Evolutionary conservation across 2,113 vertebrate species (phyloP), one percentile per base, ranked within the genome.

Genomic region (Mormyrus lacerda): DNA sequence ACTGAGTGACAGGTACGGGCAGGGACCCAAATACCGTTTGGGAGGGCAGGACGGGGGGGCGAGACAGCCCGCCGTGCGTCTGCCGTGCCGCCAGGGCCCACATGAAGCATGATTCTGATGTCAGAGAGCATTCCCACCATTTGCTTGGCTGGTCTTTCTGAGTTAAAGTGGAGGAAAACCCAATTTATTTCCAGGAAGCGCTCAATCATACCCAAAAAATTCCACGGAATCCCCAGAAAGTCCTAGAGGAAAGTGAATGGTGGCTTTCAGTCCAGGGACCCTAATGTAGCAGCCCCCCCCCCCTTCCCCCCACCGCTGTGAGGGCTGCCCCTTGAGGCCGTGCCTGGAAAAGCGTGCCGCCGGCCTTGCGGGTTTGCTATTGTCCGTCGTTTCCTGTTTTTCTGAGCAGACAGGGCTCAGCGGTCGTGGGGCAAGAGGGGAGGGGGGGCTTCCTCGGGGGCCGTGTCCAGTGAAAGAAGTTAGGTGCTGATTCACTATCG

Each of bases 61-160:
- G 88, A 91, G 94, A 95, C 94, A 93, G 92, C 48, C 86, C 76
- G 0, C 42, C 92, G 93, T 92, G 92, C 92, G 90, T 91, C 91
- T 88, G 89, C 65, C 27, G 90, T 87, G 85, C 88, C 89, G 53
- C 84, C 89, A 85, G 91, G 90, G 69, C 89, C 69, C 31, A 76
- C 31, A 88, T 44, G 89, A 89, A 91, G 91, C 90, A 53, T 50
- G 35, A 88, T 27, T 83, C 39, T 42, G 15, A 79, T 79, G 73
- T 79, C 15, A 19, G 73, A 35, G 19, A 79, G 73, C 73, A 42
- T 42, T 8, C 42, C 87, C 47, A 27, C 31, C 82, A 35, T 47
- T 76, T 83, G 87, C 24, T 31, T 55, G 76, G 27, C 65, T 27
- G 58, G 27, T 86, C 69, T 19, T 19, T 13, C 47, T 65, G 88